A percentile compares a stretch with the other conserved stretches of the same genome.
Conservation (phyloP, 2,113 vertebrate genomes). For the Hemiprocne comata region DNA sequence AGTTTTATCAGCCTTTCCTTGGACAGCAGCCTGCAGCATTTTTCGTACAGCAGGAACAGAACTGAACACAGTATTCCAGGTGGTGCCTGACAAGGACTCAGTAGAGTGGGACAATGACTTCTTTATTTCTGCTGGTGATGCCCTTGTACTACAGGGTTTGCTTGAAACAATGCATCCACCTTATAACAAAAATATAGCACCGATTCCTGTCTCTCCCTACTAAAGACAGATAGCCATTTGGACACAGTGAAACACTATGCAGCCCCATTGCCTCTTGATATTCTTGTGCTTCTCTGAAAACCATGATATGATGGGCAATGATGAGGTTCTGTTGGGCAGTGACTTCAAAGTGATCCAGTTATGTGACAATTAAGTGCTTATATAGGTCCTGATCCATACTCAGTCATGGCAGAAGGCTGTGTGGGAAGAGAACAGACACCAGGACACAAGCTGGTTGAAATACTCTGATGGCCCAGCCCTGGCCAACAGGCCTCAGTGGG, state of each 20-base stretch:
- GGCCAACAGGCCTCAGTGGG: not conserved
- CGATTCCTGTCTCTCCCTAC: not conserved
- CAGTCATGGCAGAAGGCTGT: not conserved
- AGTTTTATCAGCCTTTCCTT: too few relatives aligned
- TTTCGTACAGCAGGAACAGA: too few relatives aligned
- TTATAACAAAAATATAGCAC: not conserved
- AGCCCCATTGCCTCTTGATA: not conserved
- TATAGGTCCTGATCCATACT: not conserved
- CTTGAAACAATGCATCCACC: not conserved
- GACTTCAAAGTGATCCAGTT: not conserved
- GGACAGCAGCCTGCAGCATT: too few relatives aligned
- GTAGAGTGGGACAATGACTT: too few relatives aligned
- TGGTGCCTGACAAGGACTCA: too few relatives aligned
- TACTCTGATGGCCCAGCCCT: not conserved
- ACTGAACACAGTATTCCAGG: too few relatives aligned
- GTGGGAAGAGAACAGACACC: rapidly evolving
- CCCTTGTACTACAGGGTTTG: not conserved
- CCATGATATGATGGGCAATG: rapidly evolving
- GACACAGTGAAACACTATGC: not conserved
- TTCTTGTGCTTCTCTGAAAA: not conserved
- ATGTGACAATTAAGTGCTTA: not conserved
- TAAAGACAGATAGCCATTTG: not conserved
- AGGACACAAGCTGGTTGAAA: not conserved
- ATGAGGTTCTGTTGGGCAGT: not conserved
- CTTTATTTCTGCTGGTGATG: too few relatives aligned